Base-by-base conservation (phyloP, 2,797 vertebrate species). In the Furcifer pardalis region DNA sequence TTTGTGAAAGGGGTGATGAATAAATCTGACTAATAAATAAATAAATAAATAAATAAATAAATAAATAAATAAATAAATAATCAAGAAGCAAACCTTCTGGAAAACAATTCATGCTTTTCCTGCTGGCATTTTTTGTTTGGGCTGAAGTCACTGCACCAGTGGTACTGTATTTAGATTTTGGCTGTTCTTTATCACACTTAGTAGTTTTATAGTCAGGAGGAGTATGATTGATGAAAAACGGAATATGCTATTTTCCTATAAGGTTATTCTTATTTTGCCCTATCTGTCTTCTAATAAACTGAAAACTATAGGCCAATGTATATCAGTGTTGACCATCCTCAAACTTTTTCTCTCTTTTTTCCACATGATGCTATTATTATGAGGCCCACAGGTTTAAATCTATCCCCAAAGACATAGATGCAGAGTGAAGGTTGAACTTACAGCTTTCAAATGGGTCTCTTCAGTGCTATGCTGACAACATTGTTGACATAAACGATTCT, bases 401-500 rank as follows among this genome's bases (percentile, higher is more conserved):
- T 65, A 27, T 76, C 72, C 74, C 25, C 9, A 37, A 62, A 83
- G 62, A 83, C 27, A 56, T 37, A 66, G 65, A 66, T 66, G 19
- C 2, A 66, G 60, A 75, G 35, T 56, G 60, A 76, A 76, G 44
- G 62, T 42, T 65, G 59, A 65, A 75, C 42, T 83, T 65, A 23
- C 72, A 76, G 32, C 27, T 83, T 30, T 76, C 73, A 83, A 74
- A 46, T 82, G 37, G 44, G 44, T 15, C 66, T 59, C 73, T 74
- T 63, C 32, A 1, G 23, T 40, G 60, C 73, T 66, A 52, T 17
- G 40, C 76, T 83, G 66, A 66, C n/a, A 56, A 66, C 12, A 19
- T 66, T 76, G 60, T 83, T 83, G 72, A 83, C 73, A 76, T 83
- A 83, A 81, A 81, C 40, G 52, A 60, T 81, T 56, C 80, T 81